Evolutionary conservation across 2,797 vertebrate genomes (phyloP), one percentile per base, ranked within the genome.

Genomic region (Austrolebias charrua): DNA sequence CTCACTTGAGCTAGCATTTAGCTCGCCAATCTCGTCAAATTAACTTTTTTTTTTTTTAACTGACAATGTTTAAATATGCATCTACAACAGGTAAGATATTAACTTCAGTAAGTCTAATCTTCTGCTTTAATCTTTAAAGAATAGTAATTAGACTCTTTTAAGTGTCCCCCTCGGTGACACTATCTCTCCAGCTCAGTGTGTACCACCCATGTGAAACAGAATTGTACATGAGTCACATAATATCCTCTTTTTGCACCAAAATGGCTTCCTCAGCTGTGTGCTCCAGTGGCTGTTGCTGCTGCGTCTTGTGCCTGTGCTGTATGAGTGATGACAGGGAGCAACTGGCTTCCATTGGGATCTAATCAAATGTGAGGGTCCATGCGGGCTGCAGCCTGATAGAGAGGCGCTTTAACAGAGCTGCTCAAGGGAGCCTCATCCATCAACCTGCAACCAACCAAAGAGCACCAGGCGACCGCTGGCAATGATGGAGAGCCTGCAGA

Each of bases 281-380:
- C 83, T 82, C 77, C 81, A 58, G 51, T 56, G 83, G 83, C 63
- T 58, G 83, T 60, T 65, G 66, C 74, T 38, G 76, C 82, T 75
- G 83, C 84, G 71, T 86, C 78, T 72, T 51, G 5, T 64, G 60
- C 75, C 76, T 31, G 16, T 63, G 73, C 85, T 55, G 75, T 82
- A 83, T 89, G 88, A 89, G 83, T 76, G 85, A 89, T 90, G 90
- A 86, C 87, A 81, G 79, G 77, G 84, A 81, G 86, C 84, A 81
- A 87, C 86, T 79, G 81, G 79, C 86, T 89, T 89, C 88, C 88
- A 84, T 86, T 86, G 90, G 88, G 87, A 89, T 90, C 88, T 90
- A 89, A 91, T 91, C 88, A 89, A 90, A 91, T 87, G 85, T 89
- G 86, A 91, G 88, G 85, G 81, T 84, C 86, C 81, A 58, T 84